Evolutionary conservation across 2,888 invertebrate genomes (phyloP).

Genomic region (Dryobota labecula): DNA sequence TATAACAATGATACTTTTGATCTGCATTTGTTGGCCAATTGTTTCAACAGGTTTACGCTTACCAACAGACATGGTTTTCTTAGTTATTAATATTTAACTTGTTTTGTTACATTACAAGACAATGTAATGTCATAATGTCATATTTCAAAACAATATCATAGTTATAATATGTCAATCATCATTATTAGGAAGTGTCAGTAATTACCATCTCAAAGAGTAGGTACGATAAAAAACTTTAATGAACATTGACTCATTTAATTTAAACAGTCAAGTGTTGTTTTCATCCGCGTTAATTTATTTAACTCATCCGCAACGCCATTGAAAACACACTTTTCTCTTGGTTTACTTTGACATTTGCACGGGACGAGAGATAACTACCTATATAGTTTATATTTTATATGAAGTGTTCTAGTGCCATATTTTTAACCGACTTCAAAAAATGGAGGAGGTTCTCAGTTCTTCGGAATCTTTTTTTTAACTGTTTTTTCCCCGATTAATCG

Average conservation of each 20-base stretch:
- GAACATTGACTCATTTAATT: background rate
- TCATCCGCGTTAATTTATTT: background rate
- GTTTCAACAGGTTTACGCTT: background rate
- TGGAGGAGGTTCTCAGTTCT: no score
- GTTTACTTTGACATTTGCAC: slow-evolving; percentile 7
- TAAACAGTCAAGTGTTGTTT: background rate
- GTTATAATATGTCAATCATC: slow-evolving; percentile 12
- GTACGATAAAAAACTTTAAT: background rate
- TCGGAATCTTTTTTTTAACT: no score
- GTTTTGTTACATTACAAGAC: background rate
- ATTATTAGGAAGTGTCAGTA: background rate
- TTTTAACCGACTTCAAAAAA: no score
- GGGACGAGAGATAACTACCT: background rate
- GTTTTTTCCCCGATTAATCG: no score
- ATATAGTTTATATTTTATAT: background rate
- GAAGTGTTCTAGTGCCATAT: background rate
- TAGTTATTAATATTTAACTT: background rate
- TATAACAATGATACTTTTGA: background rate
- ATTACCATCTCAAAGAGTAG: background rate
- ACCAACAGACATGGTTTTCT: background rate
- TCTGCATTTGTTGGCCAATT: background rate
- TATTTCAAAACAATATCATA: background rate
- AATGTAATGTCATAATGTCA: slow-evolving; percentile 1
- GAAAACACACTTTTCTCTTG: slow-evolving; percentile 18
- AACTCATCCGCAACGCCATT: background rate